Evolutionary conservation across 2,113 vertebrate species (phyloP), one percentile per base, ranked within the genome.

Genomic region (Malurus alboscapulatus): DNA sequence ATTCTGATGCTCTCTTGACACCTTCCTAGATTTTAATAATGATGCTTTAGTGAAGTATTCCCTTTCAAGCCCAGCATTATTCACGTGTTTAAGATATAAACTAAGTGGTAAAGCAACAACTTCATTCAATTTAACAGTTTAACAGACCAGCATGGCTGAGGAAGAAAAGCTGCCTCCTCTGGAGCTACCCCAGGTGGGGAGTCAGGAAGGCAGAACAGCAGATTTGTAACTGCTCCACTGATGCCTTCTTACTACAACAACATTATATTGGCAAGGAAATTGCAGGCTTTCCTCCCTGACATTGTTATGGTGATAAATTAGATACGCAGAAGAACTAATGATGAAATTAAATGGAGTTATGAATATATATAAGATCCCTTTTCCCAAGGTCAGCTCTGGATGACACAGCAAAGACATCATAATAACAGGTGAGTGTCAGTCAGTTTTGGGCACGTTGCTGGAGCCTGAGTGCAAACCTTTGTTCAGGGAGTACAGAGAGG

Each of bases 271-370:
- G 86, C 67, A 94, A 79, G 84, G 65, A 93, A 94, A 95, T 91
- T 88, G 92, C 90, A 95, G 68, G 50, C 83, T 91, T 94, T 75
- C 20, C 38, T 45, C 54, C 77, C 81, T 94, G 95, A 94, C 80
- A 57, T 67, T 42, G 68, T 95, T 96, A 93, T 67, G 86, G 77
- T 89, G 94, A 96, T 94, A 94, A 94, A 97, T 95, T 96, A 89
- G 57, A n/a, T 93, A 92, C 90, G 96, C 85, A 79, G 90, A 85
- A 76, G 42, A 87, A 75, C 57, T 96, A 96, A 96, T 94, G 96
- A 93, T 93, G 87, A 79, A 89, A 96, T 94, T 86, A 95, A 95
- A 87, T 36, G 29, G 89, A 76, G 50, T 93, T 92, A 96, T 96
- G 95, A 96, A 95, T 96, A 96, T 82, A 90, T 86, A 95, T 92